These are phyloP conservation scores for Larimichthys polyactis DNA, from an alignment of 2,113 vertebrate species.

Conservation along the genomic window DNA sequence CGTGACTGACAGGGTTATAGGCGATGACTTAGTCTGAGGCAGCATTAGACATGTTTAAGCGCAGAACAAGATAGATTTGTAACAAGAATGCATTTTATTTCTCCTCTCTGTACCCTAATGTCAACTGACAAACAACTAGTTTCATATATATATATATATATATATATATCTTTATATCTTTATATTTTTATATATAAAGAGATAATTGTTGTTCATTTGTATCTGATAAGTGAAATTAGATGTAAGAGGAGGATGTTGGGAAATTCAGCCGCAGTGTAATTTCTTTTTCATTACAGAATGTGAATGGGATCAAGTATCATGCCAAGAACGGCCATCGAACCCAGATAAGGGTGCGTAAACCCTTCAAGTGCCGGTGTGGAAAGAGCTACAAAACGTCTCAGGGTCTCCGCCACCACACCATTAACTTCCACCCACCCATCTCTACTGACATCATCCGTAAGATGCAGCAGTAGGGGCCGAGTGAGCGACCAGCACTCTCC, in stretches of 20 bases:
- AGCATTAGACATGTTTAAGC: conserved; percentile 42
- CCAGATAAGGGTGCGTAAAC: conserved; percentile 97
- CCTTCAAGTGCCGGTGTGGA: conserved; percentile 97
- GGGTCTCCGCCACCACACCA: conserved; percentile 98
- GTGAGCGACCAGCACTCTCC: conserved; percentile 80
- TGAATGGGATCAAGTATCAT: conserved; percentile 99
- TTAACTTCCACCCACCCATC: conserved; percentile 97
- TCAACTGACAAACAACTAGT: background rate
- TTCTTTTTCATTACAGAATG: conserved; percentile 87
- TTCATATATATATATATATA: background rate
- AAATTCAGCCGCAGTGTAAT: background rate
- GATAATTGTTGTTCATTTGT: background rate
- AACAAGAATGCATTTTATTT: conserved; percentile 20
- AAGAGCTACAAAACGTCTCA: conserved; percentile 99
- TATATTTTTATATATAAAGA: background rate
- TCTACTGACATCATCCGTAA: conserved; percentile 96
- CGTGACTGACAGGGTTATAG: conserved; percentile 76
- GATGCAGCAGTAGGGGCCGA: conserved; percentile 91
- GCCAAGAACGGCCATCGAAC: conserved; percentile 99
- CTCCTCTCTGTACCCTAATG: background rate
- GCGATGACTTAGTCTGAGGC: conserved; percentile 69
- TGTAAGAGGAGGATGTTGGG: background rate
- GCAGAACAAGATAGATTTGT: conserved; percentile 38
- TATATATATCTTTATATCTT: too few relatives aligned
- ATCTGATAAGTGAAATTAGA: background rate